Base-by-base conservation (phyloP, 2,113 vertebrate species). In the Petroica traversi region DNA sequence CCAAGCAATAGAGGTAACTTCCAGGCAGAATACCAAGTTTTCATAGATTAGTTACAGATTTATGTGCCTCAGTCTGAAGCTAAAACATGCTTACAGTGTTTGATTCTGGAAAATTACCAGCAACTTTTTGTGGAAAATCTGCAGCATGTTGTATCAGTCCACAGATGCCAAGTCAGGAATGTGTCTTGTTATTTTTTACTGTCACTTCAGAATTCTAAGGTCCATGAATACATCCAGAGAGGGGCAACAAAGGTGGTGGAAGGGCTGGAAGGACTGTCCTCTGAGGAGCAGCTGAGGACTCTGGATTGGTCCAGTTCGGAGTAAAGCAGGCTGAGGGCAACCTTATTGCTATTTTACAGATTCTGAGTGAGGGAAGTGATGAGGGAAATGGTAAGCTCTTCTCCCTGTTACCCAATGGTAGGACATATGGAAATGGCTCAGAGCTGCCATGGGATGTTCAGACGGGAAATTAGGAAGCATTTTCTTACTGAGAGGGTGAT, bases 1-100 rank as follows among this genome's bases (percentile, higher is more conserved):
- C 89, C 97, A 7, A 88, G 82, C 95, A 93, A 85, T 46, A 98
- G 97, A 98, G 98, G 99, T 99, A 98, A 98, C 97, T 95, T 68
- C 80, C 29, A 66, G 67, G 58, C 34, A 41, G 40, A 51, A 58
- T 34, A 61, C 4, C 36, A 36, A 20, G 4, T 83, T 84, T 80
- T 90, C 23, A 33, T 31, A 41, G 33, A 3, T 80, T 69, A 13
- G 16, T 22, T 57, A 38, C 17, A 68, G 19, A 34, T 36, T 20
- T 57, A 19, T 38, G 14, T 81, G 33, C 22, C n/a, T 26, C 20
- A 67, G 6, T 43, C 23, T 75, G 79, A 86, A 63, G 69, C 40
- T 68, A 55, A 72, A 89, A 49, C 1, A 0, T 55, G 8, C 22
- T 51, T 75, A 51, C 4, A 24, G 13, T 9, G 2, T 66, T 63